These are phyloP conservation scores for Drosophila jambulina DNA, from an alignment of 1,140 invertebrate genomes.

Conservation along the genomic window DNA sequence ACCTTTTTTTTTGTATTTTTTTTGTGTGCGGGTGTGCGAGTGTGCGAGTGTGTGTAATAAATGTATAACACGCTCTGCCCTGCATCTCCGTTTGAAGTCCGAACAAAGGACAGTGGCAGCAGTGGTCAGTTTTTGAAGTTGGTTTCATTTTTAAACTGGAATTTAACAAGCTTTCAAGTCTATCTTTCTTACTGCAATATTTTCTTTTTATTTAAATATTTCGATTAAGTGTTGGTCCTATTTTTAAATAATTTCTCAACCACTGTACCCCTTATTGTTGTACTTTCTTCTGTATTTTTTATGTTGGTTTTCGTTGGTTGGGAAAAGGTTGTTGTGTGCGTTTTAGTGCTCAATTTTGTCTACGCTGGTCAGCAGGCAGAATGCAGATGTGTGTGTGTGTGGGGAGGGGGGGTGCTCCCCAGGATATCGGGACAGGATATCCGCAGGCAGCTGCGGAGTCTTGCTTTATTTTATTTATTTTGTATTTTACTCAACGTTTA, in stretches of 20 bases:
- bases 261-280: constrained; percentile 1
- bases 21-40: not conserved
- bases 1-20: constrained; percentile 46
- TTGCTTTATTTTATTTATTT: constrained; percentile 61
- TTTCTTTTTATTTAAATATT: not conserved
- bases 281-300: not conserved
- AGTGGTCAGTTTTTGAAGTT: no score
- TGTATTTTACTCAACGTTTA: constrained; percentile 45
- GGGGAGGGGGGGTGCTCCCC: not conserved
- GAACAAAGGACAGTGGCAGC: not conserved
- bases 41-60: constrained; percentile 36
- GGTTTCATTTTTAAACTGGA: not conserved
- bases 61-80: constrained; percentile 44
- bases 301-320: not conserved
- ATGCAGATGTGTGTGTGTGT: constrained; percentile 37
- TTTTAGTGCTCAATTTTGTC: constrained; percentile 61
- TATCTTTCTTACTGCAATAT: not conserved
- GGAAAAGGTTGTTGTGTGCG: constrained; percentile 37
- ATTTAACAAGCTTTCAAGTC: no score
- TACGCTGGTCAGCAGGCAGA: constrained; percentile 43
- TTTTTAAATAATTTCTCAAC: not conserved
- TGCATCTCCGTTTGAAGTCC: constrained; percentile 23
- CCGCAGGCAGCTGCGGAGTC: constrained; percentile 39
- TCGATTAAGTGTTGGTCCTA: not conserved
- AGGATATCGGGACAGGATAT: constrained; percentile 13